Base-by-base conservation (phyloP, 1,140 invertebrate genomes). In the Cheumatopsyche charites region DNA sequence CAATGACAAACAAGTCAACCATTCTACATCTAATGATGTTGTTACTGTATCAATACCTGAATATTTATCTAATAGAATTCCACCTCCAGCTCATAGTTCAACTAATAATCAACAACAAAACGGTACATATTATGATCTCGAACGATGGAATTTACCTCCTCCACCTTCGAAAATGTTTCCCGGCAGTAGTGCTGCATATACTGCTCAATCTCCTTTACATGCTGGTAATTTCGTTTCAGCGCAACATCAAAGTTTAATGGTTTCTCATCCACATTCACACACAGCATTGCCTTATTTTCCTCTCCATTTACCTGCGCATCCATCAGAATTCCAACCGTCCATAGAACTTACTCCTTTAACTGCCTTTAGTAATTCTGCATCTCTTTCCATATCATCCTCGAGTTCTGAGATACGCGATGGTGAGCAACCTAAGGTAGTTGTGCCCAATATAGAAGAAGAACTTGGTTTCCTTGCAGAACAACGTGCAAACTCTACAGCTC, bases 371-470 rank as follows among this genome's bases (percentile, higher is more conserved):
- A 87, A 88, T 76, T 85, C 85, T 67, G 83, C 83, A 80, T 80
- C 82, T 76, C 67, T 72, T 82, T 62, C 70, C 15, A 58, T 68
- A 17, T 83, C 83, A 79, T 84, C 82, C 70, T 83, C 83, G 67
- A 82, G 82, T 66, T 81, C 84, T 74, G 84, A 85, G 83, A 85
- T 82, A 77, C 84, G 82, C 79, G 84, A 86, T 77, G 89, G 90
- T 73, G 89, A 90, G 78, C 88, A 89, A 80, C 90, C 90, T 71
- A 91, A 93, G 85, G 91, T 93, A 75, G 91, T 93, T 76, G 91
- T 93, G 76, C 91, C 91, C 72, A 92, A 93, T 85, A 92, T 94
- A 81, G 91, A 93, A 81, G 91, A 94, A 83, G 92, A 94, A 84
- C 83, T 93, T 78, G 90, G 89, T 80, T 92, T 91, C 82, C 83